Evolutionary conservation across 1,140 invertebrate genomes (phyloP).

Genomic region (Drosophila serrata): DNA sequence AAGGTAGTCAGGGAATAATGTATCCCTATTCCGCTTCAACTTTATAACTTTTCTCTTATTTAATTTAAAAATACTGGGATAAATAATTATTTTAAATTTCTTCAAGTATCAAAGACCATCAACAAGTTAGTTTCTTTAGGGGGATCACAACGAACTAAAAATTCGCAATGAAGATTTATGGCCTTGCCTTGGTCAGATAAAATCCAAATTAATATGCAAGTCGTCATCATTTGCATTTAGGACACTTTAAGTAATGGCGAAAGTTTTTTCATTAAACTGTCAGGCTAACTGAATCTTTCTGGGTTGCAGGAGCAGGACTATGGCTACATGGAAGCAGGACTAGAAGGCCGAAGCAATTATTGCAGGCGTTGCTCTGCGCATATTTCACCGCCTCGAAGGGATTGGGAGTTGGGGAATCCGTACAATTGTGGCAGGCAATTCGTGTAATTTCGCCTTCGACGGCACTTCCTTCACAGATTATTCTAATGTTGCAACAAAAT

Average conservation of each 20-base stretch:
- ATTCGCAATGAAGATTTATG: slow-evolving; percentile 65
- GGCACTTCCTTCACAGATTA: slow-evolving; percentile 19
- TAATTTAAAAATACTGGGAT: not conserved
- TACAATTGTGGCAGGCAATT: slow-evolving; percentile 43
- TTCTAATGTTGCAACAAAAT: slow-evolving; percentile 36
- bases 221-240: slow-evolving; percentile 74
- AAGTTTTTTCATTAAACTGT: slow-evolving; percentile 71
- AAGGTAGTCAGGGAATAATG: too few relatives aligned
- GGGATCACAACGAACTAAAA: slow-evolving; percentile 5
- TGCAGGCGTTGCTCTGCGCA: slow-evolving; percentile 32
- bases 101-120: not conserved
- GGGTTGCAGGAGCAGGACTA: not conserved
- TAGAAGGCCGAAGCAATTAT: slow-evolving; percentile 3
- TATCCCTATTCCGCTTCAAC: too few relatives aligned
- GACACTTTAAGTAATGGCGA: slow-evolving; percentile 59
- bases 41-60: not conserved
- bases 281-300: slow-evolving; percentile 51
- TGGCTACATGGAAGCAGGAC: too few relatives aligned
- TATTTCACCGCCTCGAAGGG: slow-evolving; percentile 12
- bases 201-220: slow-evolving; percentile 67
- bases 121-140: slow-evolving; percentile 31
- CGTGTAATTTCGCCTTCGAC: slow-evolving; percentile 44
- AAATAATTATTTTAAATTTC: not conserved
- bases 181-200: slow-evolving; percentile 28
- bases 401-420: not conserved